Base-by-base conservation (phyloP, 2,797 vertebrate genomes). In the Scomberomorus guttatus region DNA sequence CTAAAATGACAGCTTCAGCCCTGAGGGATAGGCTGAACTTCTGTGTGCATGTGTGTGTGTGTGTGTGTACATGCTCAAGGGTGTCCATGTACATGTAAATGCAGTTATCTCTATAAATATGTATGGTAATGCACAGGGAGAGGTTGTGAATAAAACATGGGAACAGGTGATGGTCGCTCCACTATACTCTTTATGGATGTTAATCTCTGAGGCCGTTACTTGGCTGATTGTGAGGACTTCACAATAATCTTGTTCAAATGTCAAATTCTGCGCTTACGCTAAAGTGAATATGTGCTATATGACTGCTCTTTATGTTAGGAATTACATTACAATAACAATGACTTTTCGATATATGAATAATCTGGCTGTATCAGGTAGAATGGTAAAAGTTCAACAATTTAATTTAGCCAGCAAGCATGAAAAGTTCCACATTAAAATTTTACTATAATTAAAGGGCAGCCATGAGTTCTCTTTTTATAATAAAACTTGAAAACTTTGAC, bases 131-230 rank as follows among this genome's bases (percentile, higher is more conserved):
- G 86, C 83, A 87, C 39, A 8, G 55, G 29, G 66, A 61, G 76
- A 56, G 76, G 76, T 58, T 63, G 90, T 92, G 92, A 93, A 93
- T 92, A 91, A 93, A 93, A 91, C 86, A 90, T 92, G 86, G 54
- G 68, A 79, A 76, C 81, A 86, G 89, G 82, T 86, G 80, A 85
- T 51, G 80, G 67, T 24, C 0, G 81, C 77, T 65, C 63, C 10
- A 46, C 69, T 75, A 22, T 82, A 77, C 64, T 75, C 86, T 86
- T 89, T 61, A 78, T 77, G 86, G 89, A 68, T 89, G 82, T 87
- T 90, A 84, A 90, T 90, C 88, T 90, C 59, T 39, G 62, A 79
- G 83, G 82, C 58, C 11, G 61, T 80, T 79, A 79, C 76, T 76
- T 64, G 85, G 63, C 77, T 79, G 84, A 86, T 84, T 86, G 75